phyloP scores from a whole-genome alignment of 2,797 vertebrate species.

The Melanotaenia boesemani region DNA sequence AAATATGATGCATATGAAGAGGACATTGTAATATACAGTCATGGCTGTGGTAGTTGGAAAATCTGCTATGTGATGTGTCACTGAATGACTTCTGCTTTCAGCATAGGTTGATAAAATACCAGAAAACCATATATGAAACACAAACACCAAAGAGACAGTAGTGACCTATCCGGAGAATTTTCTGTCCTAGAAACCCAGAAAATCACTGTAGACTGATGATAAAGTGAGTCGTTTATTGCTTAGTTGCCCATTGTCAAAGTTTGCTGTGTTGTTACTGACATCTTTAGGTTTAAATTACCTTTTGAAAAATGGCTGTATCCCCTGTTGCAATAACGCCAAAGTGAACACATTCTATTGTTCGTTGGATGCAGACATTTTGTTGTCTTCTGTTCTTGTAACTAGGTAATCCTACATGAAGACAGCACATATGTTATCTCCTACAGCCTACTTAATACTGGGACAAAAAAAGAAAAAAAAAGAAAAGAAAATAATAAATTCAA shows the following conservation, averaged over 20 bases:
- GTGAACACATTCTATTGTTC: neutral
- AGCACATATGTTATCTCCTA: neutral
- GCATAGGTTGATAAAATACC: neutral
- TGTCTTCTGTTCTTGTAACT: neutral
- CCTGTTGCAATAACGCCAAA: neutral
- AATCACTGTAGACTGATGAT: conserved; percentile 6
- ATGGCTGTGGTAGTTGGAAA: neutral
- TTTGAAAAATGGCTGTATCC: neutral
- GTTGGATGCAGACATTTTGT: neutral
- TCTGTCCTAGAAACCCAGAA: conserved; percentile 57
- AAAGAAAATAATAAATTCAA: too few species aligned
- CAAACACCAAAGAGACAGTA: neutral
- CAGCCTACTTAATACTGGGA: neutral
- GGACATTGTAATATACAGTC: neutral
- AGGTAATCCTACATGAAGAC: too few species aligned
- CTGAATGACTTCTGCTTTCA: neutral
- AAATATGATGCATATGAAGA: neutral
- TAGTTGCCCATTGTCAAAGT: conserved; percentile 20
- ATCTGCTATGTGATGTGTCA: conserved; percentile 7
- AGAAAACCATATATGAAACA: conserved; percentile 1
- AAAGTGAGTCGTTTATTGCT: conserved; percentile 3
- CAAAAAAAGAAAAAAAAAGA: neutral
- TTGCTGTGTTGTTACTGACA: conserved; percentile 1
- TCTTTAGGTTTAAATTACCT: neutral
- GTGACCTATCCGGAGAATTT: conserved; percentile 2